Conservation (phyloP, 2,888 invertebrate species). For the Cephus rjabovi region DNA sequence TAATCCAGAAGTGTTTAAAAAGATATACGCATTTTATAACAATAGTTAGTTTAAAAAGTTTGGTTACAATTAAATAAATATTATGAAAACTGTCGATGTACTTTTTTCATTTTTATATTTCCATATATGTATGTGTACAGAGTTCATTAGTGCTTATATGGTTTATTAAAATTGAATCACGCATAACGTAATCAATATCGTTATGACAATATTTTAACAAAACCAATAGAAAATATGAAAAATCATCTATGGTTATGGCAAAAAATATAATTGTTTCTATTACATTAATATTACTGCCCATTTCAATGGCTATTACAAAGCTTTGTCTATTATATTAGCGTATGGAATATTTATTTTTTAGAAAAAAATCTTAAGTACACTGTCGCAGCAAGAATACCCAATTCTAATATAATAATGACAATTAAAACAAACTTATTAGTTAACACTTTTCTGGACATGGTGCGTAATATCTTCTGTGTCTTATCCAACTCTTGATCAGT, state of each 20-base stretch:
- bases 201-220: neutral
- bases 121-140: neutral
- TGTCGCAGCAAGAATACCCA: conserved; percentile 73
- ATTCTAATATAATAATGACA: conserved; percentile 79
- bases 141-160: neutral
- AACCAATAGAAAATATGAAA: neutral
- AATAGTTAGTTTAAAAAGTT: conserved; percentile 62
- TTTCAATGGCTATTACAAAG: neutral
- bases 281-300: neutral
- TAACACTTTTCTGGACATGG: conserved; percentile 77
- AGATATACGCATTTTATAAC: conserved; percentile 83
- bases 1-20: conserved; percentile 82
- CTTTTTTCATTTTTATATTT: neutral
- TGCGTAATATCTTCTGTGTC: conserved; percentile 74
- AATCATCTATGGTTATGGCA: neutral
- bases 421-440: conserved; percentile 82
- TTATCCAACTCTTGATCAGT: conserved; percentile 78
- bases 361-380: conserved; percentile 75
- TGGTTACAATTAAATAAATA: neutral
- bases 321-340: neutral
- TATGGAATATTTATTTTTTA: conserved; percentile 32
- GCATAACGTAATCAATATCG: neutral
- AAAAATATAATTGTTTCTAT: neutral
- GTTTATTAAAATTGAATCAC: neutral
- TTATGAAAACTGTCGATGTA: neutral